Evolutionary conservation across 2,888 invertebrate species (phyloP).

Genomic region (Synergus japonicus): DNA sequence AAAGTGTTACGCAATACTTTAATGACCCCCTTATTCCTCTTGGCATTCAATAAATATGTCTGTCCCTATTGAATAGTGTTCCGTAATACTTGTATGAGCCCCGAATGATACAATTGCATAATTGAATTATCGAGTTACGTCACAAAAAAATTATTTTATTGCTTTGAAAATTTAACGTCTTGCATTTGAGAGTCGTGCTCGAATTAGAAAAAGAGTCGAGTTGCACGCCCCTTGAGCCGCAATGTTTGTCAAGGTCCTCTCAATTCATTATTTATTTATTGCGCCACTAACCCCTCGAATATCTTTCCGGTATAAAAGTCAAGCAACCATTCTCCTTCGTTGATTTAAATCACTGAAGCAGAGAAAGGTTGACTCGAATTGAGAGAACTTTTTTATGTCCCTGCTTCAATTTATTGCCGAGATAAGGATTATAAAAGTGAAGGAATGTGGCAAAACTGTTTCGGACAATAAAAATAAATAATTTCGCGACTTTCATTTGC

Average conservation of each 20-base stretch:
- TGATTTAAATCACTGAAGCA: background rate
- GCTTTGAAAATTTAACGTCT: constrained; percentile 16
- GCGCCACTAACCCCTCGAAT: constrained; percentile 1
- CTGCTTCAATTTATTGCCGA: constrained; percentile 9
- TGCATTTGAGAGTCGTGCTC: background rate
- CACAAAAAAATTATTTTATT: constrained; percentile 30
- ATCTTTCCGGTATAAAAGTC: constrained; percentile 28
- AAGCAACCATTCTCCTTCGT: constrained; percentile 3
- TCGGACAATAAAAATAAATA: background rate
- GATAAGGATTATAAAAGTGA: constrained; percentile 22
- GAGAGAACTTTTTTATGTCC: constrained; percentile 8
- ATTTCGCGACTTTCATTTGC: background rate
- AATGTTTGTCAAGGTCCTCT: constrained; percentile 21
- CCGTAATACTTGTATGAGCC: constrained; percentile 21
- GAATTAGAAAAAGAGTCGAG: background rate
- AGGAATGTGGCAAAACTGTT: constrained; percentile 14
- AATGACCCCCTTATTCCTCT: background rate
- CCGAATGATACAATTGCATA: constrained; percentile 22
- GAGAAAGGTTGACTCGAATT: constrained; percentile 9
- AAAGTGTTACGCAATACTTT: no score
- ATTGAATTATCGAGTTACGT: constrained; percentile 31
- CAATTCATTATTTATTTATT: constrained; percentile 38
- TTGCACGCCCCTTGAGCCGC: background rate
- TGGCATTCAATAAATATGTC: constrained; percentile 17
- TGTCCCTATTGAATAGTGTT: constrained; percentile 13